Evolutionary conservation across 2,797 vertebrate genomes (phyloP).

Genomic region (Aplochiton taeniatus): DNA sequence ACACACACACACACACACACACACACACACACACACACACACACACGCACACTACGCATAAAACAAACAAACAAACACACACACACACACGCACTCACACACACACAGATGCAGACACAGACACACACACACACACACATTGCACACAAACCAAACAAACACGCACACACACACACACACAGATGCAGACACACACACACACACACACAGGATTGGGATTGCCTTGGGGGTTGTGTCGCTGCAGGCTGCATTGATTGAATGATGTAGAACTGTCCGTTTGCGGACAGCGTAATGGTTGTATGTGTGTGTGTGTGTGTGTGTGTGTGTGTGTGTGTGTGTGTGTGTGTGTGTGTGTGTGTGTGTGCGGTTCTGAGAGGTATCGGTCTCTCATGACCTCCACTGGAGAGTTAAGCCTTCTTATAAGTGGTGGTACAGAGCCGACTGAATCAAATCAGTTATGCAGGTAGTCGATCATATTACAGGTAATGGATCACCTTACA

Average conservation of each 20-base stretch:
- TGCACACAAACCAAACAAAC: not conserved
- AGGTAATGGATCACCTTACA: too few species aligned
- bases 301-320: conserved; percentile 1
- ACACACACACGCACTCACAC: conserved; percentile 13
- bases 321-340: conserved; percentile 13
- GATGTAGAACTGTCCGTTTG: not conserved
- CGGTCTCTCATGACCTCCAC: too few species aligned
- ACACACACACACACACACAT: conserved; percentile 2
- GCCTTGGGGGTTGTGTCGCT: not conserved
- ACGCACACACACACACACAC: conserved; percentile 3
- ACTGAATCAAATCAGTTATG: too few species aligned
- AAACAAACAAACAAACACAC: conserved; percentile 7
- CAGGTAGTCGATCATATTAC: too few species aligned
- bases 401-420: too few species aligned
- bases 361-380: too few species aligned
- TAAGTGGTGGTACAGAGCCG: too few species aligned
- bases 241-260: not conserved
- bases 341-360: conserved; percentile 13
- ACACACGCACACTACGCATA: too few species aligned
- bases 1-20: conserved; percentile 3
- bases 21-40: not conserved
- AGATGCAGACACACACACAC: conserved; percentile 14
- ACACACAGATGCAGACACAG: not conserved
- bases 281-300: too few species aligned
- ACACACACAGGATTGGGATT: not conserved